phyloP scores from a whole-genome alignment of 2,888 invertebrate genomes.

The Ectobius pallidus region DNA sequence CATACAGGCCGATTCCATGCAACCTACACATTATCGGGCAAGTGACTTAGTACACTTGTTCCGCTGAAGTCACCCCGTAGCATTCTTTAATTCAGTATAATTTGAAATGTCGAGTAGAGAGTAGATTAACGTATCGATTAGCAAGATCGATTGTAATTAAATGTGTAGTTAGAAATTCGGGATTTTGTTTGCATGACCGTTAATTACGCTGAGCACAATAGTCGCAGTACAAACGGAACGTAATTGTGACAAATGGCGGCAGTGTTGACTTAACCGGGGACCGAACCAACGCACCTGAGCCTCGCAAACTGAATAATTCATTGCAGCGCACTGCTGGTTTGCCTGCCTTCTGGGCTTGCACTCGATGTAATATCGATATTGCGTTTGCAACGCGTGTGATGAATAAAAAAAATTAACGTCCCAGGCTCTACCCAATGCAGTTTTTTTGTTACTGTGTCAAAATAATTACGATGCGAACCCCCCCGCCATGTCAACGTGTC shows the following conservation, averaged over 20 bases:
- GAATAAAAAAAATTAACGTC: too few species aligned
- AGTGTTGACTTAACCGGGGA: slow-evolving; percentile 17
- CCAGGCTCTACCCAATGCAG: too few species aligned
- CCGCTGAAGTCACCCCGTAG: neutral
- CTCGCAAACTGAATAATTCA: slow-evolving; percentile 16
- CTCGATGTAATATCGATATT: neutral
- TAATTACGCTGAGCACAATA: slow-evolving; percentile 18
- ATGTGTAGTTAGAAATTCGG: slow-evolving; percentile 14
- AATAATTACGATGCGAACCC: too few species aligned
- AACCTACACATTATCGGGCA: neutral
- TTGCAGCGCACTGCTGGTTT: neutral
- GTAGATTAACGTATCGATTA: neutral
- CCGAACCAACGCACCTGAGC: slow-evolving; percentile 11
- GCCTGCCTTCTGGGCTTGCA: neutral
- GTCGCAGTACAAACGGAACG: slow-evolving; percentile 2
- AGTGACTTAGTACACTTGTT: neutral
- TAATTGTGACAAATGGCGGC: slow-evolving; percentile 20
- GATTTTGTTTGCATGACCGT: slow-evolving; percentile 14
- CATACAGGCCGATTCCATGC: too few species aligned
- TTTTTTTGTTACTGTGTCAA: too few species aligned
- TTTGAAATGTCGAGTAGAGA: neutral
- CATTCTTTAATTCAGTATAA: neutral
- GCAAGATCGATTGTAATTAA: slow-evolving; percentile 15
- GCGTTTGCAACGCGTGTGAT: too few species aligned
- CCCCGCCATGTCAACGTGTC: too few species aligned